phyloP scores from a whole-genome alignment of 53 echinoderm and acorn worm species.

The Mesocentrotus franciscanus region DNA sequence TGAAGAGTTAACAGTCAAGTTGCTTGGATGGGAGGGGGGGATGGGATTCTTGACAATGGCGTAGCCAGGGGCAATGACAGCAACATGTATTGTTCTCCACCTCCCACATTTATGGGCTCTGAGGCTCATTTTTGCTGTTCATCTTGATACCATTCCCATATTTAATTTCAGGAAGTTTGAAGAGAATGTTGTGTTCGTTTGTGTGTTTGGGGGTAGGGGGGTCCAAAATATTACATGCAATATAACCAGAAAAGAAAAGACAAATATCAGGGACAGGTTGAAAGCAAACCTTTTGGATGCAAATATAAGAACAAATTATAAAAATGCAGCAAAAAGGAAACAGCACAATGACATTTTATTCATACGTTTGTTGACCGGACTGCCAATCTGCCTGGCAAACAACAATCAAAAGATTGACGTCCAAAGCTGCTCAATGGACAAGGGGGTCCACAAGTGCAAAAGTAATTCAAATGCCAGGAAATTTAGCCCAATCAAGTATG shows the following conservation, averaged over 20 bases:
- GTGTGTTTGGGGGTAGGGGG: too few species aligned
- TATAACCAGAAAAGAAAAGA: too few species aligned
- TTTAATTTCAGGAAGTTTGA: too few species aligned
- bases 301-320: neutral
- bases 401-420: neutral
- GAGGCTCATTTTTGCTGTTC: neutral
- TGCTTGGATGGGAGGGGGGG: too few species aligned
- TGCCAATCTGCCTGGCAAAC: neutral
- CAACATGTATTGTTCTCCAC: too few species aligned
- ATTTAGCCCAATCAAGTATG: constrained; percentile 21
- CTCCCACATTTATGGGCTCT: too few species aligned
- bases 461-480: constrained; percentile 56
- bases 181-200: neutral
- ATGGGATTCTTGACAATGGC: too few species aligned
- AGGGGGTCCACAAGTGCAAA: constrained; percentile 18
- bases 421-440: neutral
- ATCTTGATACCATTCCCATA: too few species aligned
- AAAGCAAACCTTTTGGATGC: too few species aligned
- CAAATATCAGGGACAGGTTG: too few species aligned
- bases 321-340: neutral
- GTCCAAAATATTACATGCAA: too few species aligned
- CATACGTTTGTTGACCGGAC: neutral
- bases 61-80: too few species aligned
- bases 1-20: neutral
- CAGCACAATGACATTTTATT: neutral